phyloP scores from a whole-genome alignment of 2,797 vertebrate genomes.

The Taenioides sp. region DNA sequence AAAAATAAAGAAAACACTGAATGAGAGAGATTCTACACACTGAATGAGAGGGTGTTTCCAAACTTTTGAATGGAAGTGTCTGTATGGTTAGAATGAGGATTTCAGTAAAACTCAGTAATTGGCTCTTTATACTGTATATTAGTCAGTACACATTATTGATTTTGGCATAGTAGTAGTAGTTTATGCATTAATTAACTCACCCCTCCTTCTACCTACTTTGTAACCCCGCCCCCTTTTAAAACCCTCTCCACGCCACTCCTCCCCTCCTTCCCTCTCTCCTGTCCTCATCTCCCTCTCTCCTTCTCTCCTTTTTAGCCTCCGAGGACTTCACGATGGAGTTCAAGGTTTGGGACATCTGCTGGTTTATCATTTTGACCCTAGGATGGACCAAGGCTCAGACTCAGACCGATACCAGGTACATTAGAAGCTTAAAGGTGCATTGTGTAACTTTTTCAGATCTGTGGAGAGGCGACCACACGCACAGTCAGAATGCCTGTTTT shows the following conservation, averaged over 20 bases:
- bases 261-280: conserved; percentile 43
- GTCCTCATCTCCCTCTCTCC: conserved; percentile 28
- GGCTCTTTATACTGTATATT: not conserved
- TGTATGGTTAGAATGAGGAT: too few relatives aligned
- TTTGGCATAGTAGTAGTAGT: conserved; percentile 16
- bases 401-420: conserved; percentile 63
- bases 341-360: conserved; percentile 59
- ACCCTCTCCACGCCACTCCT: conserved; percentile 44
- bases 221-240: conserved; percentile 13
- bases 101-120: too few relatives aligned
- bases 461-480: too few relatives aligned
- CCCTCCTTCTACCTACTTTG: conserved; percentile 18
- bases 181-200: conserved; percentile 12
- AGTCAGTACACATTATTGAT: conserved; percentile 1
- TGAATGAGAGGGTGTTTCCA: too few relatives aligned
- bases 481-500: too few relatives aligned
- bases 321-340: conserved; percentile 73
- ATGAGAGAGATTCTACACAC: too few relatives aligned
- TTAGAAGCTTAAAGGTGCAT: not conserved
- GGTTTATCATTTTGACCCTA: conserved; percentile 49
- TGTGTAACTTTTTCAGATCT: too few relatives aligned
- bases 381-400: conserved; percentile 61
- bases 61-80: too few relatives aligned
- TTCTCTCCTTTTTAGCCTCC: conserved; percentile 43
- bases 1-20: too few relatives aligned